Base-by-base conservation (phyloP, 2,888 invertebrate species). In the Atrina japonica region DNA sequence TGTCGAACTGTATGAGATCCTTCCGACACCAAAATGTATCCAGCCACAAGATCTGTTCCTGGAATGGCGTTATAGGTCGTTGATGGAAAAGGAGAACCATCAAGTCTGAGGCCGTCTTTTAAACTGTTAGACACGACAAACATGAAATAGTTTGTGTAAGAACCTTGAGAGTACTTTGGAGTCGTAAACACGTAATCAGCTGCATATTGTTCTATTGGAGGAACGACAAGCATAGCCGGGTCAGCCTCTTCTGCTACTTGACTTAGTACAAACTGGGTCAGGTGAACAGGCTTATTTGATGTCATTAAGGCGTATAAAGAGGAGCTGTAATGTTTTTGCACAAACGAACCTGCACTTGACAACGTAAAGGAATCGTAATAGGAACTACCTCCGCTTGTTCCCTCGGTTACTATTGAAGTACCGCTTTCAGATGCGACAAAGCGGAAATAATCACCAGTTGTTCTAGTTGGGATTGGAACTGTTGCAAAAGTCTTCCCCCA, bases 401-500 rank as follows among this genome's bases (percentile, higher is more conserved):
- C 53, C 40, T 23, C 47, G 53, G 49, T 73, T 11, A 29, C 66
- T 0, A 80, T 75, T n/a, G 40, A 25, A 1, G 82, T 84, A 3
- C 43, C 52, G 40, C 70, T 73, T 35, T 81, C 78, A 0, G 76
- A 71, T 0, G 77, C 82, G 66, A 78, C 60, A 21, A 87, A 70
- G 35, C 82, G 74, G 47, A 83, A 77, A 18, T 83, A 59, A 60
- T 88, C 87, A 0, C 86, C 87, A 3, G 73, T 68, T 5, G 78
- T 75, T 52, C 85, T 70, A 21, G 73, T 72, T 1, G 86, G 83
- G 9, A 86, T 78, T 7, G 85, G 83, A 1, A 82, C 83, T 27
- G 81, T 81, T 27, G 80, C 72, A 70, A 86, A 88, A 7, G 67
- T 60, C 29, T 72, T 82, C 21, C 87, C 86, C 87, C 87, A 88